Evolutionary conservation across 2,888 invertebrate genomes (phyloP).

Genomic region (Notodonta dromedarius): DNA sequence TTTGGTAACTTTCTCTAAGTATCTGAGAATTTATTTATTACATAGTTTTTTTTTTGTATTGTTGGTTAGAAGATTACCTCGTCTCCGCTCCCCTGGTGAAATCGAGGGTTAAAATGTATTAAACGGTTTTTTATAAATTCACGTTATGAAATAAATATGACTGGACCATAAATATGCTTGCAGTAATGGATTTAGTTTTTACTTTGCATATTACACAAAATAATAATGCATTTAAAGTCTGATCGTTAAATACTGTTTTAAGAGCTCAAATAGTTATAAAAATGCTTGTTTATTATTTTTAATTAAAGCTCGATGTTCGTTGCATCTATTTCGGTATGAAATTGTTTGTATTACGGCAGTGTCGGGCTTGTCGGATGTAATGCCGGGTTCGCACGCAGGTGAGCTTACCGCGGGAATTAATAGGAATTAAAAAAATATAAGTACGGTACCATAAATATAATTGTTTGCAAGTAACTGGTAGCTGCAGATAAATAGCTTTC

Average conservation of each 20-base stretch:
- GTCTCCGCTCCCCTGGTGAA: too few species aligned
- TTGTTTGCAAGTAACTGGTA: neutral
- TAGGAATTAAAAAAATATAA: neutral
- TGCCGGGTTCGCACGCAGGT: slow-evolving; percentile 18
- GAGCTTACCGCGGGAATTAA: slow-evolving; percentile 5
- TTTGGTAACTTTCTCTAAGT: neutral
- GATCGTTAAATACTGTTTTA: neutral
- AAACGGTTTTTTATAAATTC: too few species aligned
- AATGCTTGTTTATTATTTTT: slow-evolving; percentile 15
- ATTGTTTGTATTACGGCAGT: slow-evolving; percentile 73
- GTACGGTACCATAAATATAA: neutral
- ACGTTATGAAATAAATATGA: too few species aligned
- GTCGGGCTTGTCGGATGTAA: slow-evolving; percentile 44
- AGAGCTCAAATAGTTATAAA: slow-evolving; percentile 49
- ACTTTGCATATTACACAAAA: neutral
- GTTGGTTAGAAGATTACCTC: too few species aligned
- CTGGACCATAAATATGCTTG: too few species aligned
- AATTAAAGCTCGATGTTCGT: slow-evolving; percentile 50
- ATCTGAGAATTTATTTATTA: too few species aligned
- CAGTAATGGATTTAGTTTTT: neutral
- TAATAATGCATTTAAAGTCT: slow-evolving; percentile 1
- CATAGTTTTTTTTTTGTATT: too few species aligned
- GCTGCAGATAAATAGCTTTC: neutral
- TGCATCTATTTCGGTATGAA: slow-evolving; percentile 76
- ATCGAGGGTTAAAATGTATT: too few species aligned